Evolutionary conservation across 2,113 vertebrate species (phyloP).

Genomic region (Micronycteris hirsuta): DNA sequence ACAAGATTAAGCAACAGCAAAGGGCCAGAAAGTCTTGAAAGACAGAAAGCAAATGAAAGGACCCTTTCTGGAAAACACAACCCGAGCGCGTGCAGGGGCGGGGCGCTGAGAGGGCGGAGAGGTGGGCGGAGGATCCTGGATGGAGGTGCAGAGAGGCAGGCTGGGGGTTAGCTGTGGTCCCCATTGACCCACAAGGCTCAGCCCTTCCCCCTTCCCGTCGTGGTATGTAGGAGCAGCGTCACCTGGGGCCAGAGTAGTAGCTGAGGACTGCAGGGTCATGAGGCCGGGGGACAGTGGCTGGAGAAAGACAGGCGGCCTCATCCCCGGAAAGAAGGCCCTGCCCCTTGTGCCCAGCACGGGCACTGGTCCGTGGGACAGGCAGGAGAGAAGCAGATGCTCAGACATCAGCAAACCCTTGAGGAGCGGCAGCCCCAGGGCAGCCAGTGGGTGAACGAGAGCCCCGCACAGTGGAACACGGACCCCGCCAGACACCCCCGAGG

Average conservation of each 20-base stretch:
- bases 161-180: not conserved
- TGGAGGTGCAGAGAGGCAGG: no score
- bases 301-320: not conserved
- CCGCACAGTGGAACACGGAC: not conserved
- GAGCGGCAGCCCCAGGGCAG: not conserved
- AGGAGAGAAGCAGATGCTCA: not conserved
- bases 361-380: accelerated
- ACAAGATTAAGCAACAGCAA: not conserved
- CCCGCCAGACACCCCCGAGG: accelerated
- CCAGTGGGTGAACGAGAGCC: accelerated
- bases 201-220: not conserved
- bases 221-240: not conserved
- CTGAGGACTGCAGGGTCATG: not conserved
- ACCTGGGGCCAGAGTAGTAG: not conserved
- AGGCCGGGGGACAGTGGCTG: not conserved
- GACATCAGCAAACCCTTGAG: not conserved
- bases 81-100: accelerated
- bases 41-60: not conserved
- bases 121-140: accelerated
- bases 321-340: not conserved
- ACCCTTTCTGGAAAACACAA: no score
- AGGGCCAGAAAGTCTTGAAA: not conserved
- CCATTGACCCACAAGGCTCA: accelerated
- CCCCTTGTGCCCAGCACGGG: accelerated
- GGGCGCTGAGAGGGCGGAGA: no score